phyloP scores from a whole-genome alignment of 92 coral and sea anemone species.

The Zoanthus solanderi region DNA sequence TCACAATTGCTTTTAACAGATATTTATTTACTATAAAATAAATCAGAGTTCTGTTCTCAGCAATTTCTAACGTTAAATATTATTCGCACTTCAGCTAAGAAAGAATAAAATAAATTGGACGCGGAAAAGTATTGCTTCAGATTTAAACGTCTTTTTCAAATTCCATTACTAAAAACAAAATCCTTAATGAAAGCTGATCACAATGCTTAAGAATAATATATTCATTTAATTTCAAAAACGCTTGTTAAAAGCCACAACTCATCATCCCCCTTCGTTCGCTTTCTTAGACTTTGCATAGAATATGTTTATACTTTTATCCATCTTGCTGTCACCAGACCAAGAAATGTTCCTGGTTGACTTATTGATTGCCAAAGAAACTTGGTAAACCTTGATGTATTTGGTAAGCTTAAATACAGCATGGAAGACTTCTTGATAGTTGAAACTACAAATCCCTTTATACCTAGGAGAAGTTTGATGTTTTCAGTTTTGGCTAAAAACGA shows the following conservation, averaged over 20 bases:
- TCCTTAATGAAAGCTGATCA: neutral
- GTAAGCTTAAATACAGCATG: neutral
- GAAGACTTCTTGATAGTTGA: neutral
- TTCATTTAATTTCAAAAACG: neutral
- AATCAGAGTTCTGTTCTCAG: neutral
- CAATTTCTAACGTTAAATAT: neutral
- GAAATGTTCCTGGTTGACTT: slow-evolving; percentile 8
- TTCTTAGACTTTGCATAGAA: neutral
- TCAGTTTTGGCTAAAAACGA: too few relatives aligned
- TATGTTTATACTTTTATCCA: neutral
- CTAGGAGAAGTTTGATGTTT: too few relatives aligned
- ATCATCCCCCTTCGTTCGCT: neutral
- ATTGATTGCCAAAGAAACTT: neutral
- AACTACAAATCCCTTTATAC: too few relatives aligned
- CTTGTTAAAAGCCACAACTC: neutral
- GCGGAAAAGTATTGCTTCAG: neutral
- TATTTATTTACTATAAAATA: neutral
- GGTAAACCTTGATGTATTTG: neutral
- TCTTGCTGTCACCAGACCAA: slow-evolving; percentile 6
- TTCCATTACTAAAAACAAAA: neutral
- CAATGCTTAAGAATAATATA: neutral
- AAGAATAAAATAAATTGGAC: neutral
- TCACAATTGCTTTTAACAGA: neutral
- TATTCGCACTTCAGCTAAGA: neutral
- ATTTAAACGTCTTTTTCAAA: neutral